phyloP scores from a whole-genome alignment of 2,797 vertebrate species.

The Cephalopachus bancanus region DNA sequence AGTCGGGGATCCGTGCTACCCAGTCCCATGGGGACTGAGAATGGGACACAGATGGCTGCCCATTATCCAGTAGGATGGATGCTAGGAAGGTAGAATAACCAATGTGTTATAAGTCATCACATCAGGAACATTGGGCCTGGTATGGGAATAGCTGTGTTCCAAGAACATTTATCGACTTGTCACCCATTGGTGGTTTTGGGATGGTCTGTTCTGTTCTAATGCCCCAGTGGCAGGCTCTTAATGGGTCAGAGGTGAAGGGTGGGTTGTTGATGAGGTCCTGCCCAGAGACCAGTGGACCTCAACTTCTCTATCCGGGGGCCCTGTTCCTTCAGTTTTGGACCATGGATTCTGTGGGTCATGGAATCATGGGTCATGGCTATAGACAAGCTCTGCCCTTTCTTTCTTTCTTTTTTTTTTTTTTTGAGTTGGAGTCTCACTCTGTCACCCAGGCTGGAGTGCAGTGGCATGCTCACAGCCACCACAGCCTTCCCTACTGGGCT shows the following conservation, averaged over 20 bases:
- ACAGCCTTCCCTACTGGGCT: no score
- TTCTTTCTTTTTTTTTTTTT: not conserved
- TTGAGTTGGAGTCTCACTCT: no score
- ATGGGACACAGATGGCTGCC: not conserved
- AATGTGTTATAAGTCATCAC: accelerated
- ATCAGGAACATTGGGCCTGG: not conserved
- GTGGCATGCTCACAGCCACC: no score
- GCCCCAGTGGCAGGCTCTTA: not conserved
- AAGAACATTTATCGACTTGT: not conserved
- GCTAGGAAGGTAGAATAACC: not conserved
- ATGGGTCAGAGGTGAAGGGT: not conserved
- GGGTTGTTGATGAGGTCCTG: not conserved
- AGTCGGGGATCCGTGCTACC: not conserved
- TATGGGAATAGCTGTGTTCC: not conserved
- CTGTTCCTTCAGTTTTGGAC: not conserved
- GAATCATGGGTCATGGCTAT: not conserved
- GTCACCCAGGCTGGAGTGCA: no score
- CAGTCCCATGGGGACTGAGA: not conserved
- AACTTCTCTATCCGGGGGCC: not conserved
- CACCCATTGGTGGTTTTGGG: not conserved
- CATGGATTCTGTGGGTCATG: not conserved
- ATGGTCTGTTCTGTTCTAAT: not conserved
- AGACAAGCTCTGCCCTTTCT: not conserved
- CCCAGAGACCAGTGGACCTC: not conserved
- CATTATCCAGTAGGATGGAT: not conserved